Conservation (phyloP, 2,113 vertebrate species). For the Sphyrna mokarran region DNA sequence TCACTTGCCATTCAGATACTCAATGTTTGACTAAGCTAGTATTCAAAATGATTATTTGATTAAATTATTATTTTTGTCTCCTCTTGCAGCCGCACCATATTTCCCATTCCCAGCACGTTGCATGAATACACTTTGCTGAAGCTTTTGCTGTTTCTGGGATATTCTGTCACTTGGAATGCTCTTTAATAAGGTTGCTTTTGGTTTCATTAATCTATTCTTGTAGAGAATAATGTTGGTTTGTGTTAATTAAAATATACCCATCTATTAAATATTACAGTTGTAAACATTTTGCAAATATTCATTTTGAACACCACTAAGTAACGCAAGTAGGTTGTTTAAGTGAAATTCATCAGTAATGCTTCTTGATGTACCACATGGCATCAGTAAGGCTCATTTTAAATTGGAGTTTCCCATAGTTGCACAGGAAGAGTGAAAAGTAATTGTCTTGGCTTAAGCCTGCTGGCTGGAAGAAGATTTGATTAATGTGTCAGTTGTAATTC, state of each 20-base stretch:
- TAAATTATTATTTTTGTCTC: neutral
- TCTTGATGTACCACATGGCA: neutral
- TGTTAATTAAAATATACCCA: conserved; percentile 6
- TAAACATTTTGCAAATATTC: neutral
- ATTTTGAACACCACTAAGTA: neutral
- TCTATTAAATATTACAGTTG: neutral
- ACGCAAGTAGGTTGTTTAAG: neutral
- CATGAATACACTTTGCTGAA: neutral
- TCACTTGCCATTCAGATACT: neutral
- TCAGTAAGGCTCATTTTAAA: neutral
- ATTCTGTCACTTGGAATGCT: neutral
- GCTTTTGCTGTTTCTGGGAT: neutral
- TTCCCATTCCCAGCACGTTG: neutral
- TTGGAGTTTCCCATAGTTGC: neutral
- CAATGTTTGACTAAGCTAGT: neutral
- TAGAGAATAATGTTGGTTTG: neutral
- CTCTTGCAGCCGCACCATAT: neutral
- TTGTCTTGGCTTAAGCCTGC: neutral
- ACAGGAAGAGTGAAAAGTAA: conserved; percentile 6
- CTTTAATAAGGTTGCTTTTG: neutral
- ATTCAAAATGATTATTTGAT: neutral
- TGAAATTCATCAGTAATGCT: neutral
- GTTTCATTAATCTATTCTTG: neutral
- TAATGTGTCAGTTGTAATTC: neutral
- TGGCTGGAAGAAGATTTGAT: conserved; percentile 6